Base-by-base conservation (phyloP, 2,113 vertebrate species). In the Ranitomeya imitator region DNA sequence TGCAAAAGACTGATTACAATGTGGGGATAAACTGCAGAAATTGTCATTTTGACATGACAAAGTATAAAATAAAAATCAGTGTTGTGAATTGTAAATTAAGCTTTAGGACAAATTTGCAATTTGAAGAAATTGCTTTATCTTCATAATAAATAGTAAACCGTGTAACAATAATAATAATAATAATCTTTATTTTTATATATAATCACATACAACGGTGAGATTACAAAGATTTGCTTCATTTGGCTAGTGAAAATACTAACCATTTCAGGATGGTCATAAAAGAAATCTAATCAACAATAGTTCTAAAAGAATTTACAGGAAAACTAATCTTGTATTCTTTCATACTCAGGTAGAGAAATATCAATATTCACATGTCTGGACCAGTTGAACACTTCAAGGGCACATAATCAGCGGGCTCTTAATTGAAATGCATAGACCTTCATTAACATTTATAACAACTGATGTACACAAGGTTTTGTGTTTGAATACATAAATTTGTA, bases 401-500 rank as follows among this genome's bases (percentile, higher is more conserved):
- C 52, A 73, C 10, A n/a, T 15, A 52, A 69, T 63, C 52, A 54
- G 60, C 21, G 67, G 77, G 67, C 13, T 87, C 14, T 59, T 87
- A 87, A 87, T 87, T 87, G 78, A 87, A 80, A 81, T 71, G 61
- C 86, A 81, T 59, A 73, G 54, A 73, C 86, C 61, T 67, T 80
- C 51, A 81, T 87, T 87, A 81, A 87, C 86, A 87, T 87, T 59
- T 80, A 21, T 59, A 60, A 73, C 65, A 87, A 73, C 4, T 45
- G 86, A 73, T 87, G 86, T 81, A 87, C 65, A 45, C 51, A 37
- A 52, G 61, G 63, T 73, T 60, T 80, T 55, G 11, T 51, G n/a
- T 54, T 21, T 81, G 5, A 87, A 87, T 57, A 55, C 61, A 54
- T 45, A 71, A 61, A 87, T 67, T 59, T 81, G 23, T 37, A 73